Conservation (phyloP, 2,888 invertebrate genomes). For the Miltochrista miniata region DNA sequence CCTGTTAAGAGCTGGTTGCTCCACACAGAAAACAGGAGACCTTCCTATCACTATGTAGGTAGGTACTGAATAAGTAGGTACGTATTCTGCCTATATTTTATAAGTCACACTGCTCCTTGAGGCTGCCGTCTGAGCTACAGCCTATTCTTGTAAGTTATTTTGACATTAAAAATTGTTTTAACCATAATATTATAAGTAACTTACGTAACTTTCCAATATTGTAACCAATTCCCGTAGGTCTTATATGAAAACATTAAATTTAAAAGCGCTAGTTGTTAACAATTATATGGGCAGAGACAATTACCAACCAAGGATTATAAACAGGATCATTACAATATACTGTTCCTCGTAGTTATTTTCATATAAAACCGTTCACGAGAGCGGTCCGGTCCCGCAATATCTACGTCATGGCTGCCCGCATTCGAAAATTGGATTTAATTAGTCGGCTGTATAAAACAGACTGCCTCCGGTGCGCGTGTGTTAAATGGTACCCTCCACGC, state of each 20-base stretch:
- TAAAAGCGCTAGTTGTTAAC: neutral
- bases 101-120: too few species aligned
- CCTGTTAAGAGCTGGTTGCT: too few species aligned
- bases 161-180: too few species aligned
- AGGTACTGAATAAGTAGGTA: too few species aligned
- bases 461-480: slow-evolving; percentile 37
- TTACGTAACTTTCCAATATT: too few species aligned
- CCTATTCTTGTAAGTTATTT: too few species aligned
- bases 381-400: slow-evolving; percentile 46
- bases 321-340: slow-evolving; percentile 18
- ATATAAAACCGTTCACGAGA: slow-evolving; percentile 29
- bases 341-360: slow-evolving; percentile 22
- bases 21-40: too few species aligned
- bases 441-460: slow-evolving; percentile 52
- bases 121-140: too few species aligned
- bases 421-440: slow-evolving; percentile 72
- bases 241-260: slow-evolving; percentile 4
- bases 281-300: neutral
- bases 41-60: too few species aligned
- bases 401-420: slow-evolving; percentile 60
- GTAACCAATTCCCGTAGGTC: too few species aligned
- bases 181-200: too few species aligned
- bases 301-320: slow-evolving; percentile 13
- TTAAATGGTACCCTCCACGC: slow-evolving; percentile 38
- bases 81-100: too few species aligned